phyloP scores from a whole-genome alignment of 2,113 vertebrate species.

The Hipposideros armiger region DNA sequence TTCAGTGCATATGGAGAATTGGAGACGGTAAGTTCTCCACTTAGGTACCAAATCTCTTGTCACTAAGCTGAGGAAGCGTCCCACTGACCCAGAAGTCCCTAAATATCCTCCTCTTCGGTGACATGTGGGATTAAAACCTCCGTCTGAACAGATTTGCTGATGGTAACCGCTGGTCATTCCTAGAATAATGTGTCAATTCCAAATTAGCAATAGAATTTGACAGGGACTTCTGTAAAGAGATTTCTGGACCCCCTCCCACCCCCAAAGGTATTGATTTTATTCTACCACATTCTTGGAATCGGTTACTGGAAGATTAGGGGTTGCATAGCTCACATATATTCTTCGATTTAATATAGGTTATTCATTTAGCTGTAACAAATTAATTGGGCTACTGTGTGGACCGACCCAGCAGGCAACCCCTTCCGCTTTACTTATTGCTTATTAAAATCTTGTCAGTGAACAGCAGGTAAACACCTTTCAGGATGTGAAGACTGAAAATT shows the following conservation, averaged over 20 bases:
- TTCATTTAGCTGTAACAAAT: slow-evolving; percentile 79
- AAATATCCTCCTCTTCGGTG: not conserved
- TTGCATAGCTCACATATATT: not conserved
- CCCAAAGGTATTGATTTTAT: slow-evolving; percentile 65
- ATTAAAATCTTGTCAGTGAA: slow-evolving; percentile 60
- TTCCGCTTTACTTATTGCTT: slow-evolving; percentile 75
- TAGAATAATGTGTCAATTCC: slow-evolving; percentile 74
- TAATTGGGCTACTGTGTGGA: slow-evolving; percentile 62
- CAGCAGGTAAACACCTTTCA: slow-evolving; percentile 81
- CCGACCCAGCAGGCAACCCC: slow-evolving; percentile 19
- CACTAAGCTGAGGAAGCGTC: slow-evolving; percentile 69
- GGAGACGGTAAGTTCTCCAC: slow-evolving; percentile 84
- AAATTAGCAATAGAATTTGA: slow-evolving; percentile 78
- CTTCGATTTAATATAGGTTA: slow-evolving; percentile 70
- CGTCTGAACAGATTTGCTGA: slow-evolving; percentile 66
- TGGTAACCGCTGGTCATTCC: slow-evolving; percentile 62
- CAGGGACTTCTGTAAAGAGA: slow-evolving; percentile 57
- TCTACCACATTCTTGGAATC: slow-evolving; percentile 62
- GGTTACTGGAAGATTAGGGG: slow-evolving; percentile 67
- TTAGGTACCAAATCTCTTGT: slow-evolving; percentile 86
- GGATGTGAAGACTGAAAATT: slow-evolving; percentile 80
- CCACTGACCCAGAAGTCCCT: slow-evolving; percentile 3
- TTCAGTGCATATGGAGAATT: slow-evolving; percentile 82
- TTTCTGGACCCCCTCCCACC: not conserved
- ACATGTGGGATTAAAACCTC: not conserved